Base-by-base conservation (phyloP, 1,140 invertebrate genomes). In the Drosophila parabipectinata region DNA sequence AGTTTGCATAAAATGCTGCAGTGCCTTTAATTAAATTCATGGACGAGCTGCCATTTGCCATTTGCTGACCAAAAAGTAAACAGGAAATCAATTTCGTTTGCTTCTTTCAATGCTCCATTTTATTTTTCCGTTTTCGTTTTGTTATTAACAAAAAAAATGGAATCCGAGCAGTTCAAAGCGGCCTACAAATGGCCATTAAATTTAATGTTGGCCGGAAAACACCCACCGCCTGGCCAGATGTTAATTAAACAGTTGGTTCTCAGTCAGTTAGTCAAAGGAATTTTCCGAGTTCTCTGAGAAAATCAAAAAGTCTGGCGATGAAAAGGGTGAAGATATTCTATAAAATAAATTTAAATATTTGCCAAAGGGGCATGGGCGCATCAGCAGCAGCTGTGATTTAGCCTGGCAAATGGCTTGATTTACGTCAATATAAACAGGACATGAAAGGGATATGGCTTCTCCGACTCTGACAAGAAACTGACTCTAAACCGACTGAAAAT, bases 341-440 rank as follows among this genome's bases (percentile, higher is more conserved):
- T 41, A 9, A 83, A 79, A 85, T 81, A 66, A 75, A 87, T 85
- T 85, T 80, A 85, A 85, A 85, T 81, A 74, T 67, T 80, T 80
- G 73, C 56, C 72, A 45, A 77, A 69, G 77, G 76, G 32, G 8
- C 32, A 34, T 34, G 32, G 32, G 34, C 34, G 26, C 6, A 28
- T 28, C 26, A 45, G 50, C 48, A 66, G 50, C 34, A 41, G 63
- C 62, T 76, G 67, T 72, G 62, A 69, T 80, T 76, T 76, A 57
- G 39, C 54, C 68, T 51, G 59, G 60, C 58, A 72, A 77, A 82
- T 82, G 68, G 79, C 74, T 81, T 82, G 79, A 82, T 82, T 82
- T 77, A 82, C 79, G 63, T 61, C 55, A 48, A 82, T 69, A 81
- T 82, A 81, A 82, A 64, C 41, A 69, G 79, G 21, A 69, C 61